Conservation (phyloP, 2,113 vertebrate species). For the Oryzias woworae region DNA sequence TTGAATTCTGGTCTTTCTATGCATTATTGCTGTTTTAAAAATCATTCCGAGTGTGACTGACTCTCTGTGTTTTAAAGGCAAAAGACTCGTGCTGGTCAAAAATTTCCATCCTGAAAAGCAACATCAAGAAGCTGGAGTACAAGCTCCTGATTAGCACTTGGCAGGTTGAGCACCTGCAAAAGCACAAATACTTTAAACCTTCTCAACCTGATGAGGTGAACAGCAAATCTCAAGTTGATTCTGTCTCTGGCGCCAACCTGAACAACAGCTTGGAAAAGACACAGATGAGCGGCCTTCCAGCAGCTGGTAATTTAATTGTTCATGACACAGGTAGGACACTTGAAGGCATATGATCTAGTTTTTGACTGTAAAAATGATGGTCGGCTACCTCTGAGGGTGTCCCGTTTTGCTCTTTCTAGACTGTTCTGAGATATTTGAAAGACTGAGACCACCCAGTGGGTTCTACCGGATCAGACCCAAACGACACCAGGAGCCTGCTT, state of each 20-base stretch:
- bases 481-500: conserved; percentile 77
- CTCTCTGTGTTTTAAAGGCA: conserved; percentile 12
- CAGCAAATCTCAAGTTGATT: conserved; percentile 8
- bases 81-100: conserved; percentile 74
- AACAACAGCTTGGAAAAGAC: conserved; percentile 32
- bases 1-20: too few species aligned
- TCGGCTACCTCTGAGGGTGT: background rate
- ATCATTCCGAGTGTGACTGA: background rate
- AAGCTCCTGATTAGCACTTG: conserved; percentile 75
- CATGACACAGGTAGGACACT: conserved; percentile 80
- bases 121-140: conserved; percentile 78
- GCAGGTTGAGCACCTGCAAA: conserved; percentile 79
- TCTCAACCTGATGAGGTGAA: conserved; percentile 9
- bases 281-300: conserved; percentile 46
- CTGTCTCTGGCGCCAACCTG: conserved; percentile 41
- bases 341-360: background rate
- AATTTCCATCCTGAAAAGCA: conserved; percentile 74
- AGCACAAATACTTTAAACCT: conserved; percentile 71
- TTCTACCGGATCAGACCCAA: conserved; percentile 85
- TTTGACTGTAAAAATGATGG: background rate
- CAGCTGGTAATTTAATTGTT: conserved; percentile 82
- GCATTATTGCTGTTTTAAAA: too few species aligned
- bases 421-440: conserved; percentile 81
- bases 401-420: conserved; percentile 66
- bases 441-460: conserved; percentile 72